Percentiles rank a stretch among this genome's conserved stretches.
Conservation (phyloP, 2,113 vertebrate species). For the Parus major region DNA sequence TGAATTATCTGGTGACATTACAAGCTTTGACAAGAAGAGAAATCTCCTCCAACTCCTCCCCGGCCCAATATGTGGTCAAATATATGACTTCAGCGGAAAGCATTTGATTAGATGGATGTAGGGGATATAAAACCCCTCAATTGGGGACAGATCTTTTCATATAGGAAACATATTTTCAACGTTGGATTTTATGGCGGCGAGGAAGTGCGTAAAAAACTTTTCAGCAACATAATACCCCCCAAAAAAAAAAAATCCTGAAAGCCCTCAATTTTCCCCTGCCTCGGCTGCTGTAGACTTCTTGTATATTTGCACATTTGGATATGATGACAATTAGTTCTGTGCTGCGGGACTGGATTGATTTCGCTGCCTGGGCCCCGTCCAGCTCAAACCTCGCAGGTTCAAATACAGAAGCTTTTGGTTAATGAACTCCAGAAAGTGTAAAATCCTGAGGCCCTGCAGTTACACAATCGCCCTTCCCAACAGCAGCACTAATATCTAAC, state of each 20-base stretch:
- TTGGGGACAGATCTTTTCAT: conserved; percentile 4
- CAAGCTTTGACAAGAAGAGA: conserved; percentile 11
- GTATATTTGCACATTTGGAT: conserved; percentile 65
- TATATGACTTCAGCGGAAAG: conserved; percentile 26
- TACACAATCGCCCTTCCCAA: conserved; percentile 59
- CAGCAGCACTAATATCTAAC: conserved; percentile 65
- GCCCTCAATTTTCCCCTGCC: conserved; percentile 38
- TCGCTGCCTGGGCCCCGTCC: conserved; percentile 43
- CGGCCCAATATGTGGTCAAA: conserved; percentile 18
- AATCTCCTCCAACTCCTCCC: conserved; percentile 6
- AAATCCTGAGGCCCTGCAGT: conserved; percentile 47
- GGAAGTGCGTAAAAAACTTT: conserved; percentile 47
- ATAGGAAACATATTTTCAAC: conserved; percentile 57
- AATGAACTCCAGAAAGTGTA: conserved; percentile 55
- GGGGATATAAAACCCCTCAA: conserved; percentile 8
- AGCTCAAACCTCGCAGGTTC: conserved; percentile 29
- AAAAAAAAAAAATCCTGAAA: neutral
- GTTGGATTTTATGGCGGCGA: conserved; percentile 21
- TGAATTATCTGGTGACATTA: neutral
- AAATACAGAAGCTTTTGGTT: conserved; percentile 29
- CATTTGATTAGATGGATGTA: conserved; percentile 27
- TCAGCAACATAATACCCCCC: conserved; percentile 23
- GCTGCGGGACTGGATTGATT: conserved; percentile 59
- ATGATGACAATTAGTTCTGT: conserved; percentile 63
- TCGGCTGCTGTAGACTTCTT: conserved; percentile 12